Evolutionary conservation across 2,113 vertebrate genomes (phyloP).

Genomic region (Myiopsitta monachus): DNA sequence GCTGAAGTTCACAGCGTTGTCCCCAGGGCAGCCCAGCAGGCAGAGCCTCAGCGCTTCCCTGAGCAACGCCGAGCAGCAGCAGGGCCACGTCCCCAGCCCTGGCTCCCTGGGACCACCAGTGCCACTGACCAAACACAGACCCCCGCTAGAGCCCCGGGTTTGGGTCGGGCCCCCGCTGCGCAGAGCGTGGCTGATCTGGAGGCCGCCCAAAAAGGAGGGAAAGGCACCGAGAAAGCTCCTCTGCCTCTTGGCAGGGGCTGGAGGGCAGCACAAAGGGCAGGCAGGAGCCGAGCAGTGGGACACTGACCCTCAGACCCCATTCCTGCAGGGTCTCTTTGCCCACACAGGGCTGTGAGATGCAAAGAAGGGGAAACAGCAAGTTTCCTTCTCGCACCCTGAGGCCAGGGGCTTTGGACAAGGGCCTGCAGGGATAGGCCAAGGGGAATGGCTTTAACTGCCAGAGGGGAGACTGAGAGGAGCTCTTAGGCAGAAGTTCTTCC

Average conservation of each 20-base stretch:
- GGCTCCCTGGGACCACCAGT: background rate
- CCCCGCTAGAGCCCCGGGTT: background rate
- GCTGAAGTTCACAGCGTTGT: background rate
- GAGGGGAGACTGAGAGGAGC: background rate
- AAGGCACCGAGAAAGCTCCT: background rate
- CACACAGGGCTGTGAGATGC: background rate
- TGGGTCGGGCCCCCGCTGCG: fast-evolving
- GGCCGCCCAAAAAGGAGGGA: background rate
- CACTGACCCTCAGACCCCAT: background rate
- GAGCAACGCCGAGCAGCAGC: fast-evolving
- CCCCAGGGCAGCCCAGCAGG: background rate
- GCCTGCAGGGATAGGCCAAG: background rate
- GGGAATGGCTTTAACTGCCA: background rate
- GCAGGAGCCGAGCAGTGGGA: background rate
- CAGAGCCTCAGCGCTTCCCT: background rate
- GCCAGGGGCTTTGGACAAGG: background rate
- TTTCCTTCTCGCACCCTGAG: background rate
- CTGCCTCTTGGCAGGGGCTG: background rate
- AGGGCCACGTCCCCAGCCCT: background rate
- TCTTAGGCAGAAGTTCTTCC: too few species aligned
- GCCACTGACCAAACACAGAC: background rate
- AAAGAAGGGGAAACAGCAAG: fast-evolving
- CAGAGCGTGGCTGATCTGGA: background rate
- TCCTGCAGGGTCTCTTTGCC: background rate
- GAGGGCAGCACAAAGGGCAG: too few species aligned